Conservation (phyloP, 2,797 vertebrate genomes). For the Sebastiscus tertius region DNA sequence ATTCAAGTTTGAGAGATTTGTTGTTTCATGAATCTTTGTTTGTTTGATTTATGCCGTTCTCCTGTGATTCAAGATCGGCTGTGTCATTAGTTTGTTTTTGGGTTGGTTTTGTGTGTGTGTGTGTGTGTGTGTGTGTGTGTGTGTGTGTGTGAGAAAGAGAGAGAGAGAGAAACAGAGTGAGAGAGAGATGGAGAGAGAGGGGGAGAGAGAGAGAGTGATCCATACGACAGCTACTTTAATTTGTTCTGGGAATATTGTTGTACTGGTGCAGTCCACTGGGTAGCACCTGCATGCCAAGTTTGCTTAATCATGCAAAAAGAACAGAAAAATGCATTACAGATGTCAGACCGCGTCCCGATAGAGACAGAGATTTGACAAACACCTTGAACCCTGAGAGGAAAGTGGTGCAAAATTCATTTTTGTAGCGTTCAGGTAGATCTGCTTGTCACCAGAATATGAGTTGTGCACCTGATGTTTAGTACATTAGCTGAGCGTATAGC, state of each 20-base stretch:
- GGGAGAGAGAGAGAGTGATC: slow-evolving; percentile 69
- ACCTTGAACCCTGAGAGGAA: slow-evolving; percentile 72
- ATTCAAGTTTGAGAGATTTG: slow-evolving; percentile 54
- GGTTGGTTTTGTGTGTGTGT: not conserved
- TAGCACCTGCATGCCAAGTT: slow-evolving; percentile 83
- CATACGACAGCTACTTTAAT: slow-evolving; percentile 83
- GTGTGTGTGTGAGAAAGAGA: too few species aligned
- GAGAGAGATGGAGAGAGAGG: not conserved
- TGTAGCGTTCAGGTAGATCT: slow-evolving; percentile 53
- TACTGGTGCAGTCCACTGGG: slow-evolving; percentile 76
- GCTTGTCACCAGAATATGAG: slow-evolving; percentile 45
- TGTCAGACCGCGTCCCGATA: slow-evolving; percentile 69
- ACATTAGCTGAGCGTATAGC: slow-evolving; percentile 15
- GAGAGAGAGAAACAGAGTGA: not conserved
- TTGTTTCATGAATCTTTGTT: slow-evolving; percentile 48
- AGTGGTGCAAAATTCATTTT: slow-evolving; percentile 63
- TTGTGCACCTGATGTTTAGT: slow-evolving; percentile 28
- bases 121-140: not conserved
- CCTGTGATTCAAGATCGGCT: slow-evolving; percentile 50
- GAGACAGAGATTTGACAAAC: slow-evolving; percentile 78
- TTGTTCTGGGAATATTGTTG: slow-evolving; percentile 84
- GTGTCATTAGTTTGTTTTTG: slow-evolving; percentile 53
- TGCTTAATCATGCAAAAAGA: slow-evolving; percentile 87
- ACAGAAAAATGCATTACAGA: slow-evolving; percentile 81
- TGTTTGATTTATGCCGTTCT: slow-evolving; percentile 59